Base-by-base conservation (phyloP, 2,888 invertebrate genomes). In the Rhimphoctona megacephalus region DNA sequence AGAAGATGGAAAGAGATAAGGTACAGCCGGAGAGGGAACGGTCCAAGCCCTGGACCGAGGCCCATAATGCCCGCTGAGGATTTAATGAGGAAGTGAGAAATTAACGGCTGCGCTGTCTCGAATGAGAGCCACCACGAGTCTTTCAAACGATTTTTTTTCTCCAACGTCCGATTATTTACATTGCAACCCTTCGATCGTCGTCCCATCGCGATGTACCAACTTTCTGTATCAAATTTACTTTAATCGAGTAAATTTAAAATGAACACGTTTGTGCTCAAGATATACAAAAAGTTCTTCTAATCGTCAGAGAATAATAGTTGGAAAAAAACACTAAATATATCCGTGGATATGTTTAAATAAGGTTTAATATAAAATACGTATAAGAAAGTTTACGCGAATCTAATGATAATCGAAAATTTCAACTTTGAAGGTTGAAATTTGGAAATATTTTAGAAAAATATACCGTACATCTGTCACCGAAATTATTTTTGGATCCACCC, bases 41-140 rank as follows among this genome's bases (percentile, higher is more conserved):
- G 89, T 74, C 43, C 81, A 77, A 76, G 81, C 69, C 69, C 81
- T 46, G 89, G 88, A 86, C 89, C 83, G 90, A 92, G 91, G 82
- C 49, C 88, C 91, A 90, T 92, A 92, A 92, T 92, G 89, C 88
- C 90, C 89, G 92, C 90, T 90, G 92, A 93, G 92, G 90, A 91
- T 93, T 93, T 94, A 94, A 94, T 94, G 94, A 94, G 94, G 94
- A 94, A 94, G 93, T 93, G 92, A 94, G 92, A 92, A 94, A 94
- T 94, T 94, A 94, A 92, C 92, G 89, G 91, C 89, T 89, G 88
- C 43, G 85, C 89, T 90, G 87, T 89, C 90, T 86, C 89, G 89
- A 91, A 90, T 89, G 85, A 80, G 79, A 69, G 83, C 77, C 86
- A 72, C 77, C 86, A 72, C 66, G 77, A 77, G 78, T 46, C 61